phyloP scores from a whole-genome alignment of 37 sponge, comb jelly and placozoan genomes.

The Spongilla lacustris region DNA sequence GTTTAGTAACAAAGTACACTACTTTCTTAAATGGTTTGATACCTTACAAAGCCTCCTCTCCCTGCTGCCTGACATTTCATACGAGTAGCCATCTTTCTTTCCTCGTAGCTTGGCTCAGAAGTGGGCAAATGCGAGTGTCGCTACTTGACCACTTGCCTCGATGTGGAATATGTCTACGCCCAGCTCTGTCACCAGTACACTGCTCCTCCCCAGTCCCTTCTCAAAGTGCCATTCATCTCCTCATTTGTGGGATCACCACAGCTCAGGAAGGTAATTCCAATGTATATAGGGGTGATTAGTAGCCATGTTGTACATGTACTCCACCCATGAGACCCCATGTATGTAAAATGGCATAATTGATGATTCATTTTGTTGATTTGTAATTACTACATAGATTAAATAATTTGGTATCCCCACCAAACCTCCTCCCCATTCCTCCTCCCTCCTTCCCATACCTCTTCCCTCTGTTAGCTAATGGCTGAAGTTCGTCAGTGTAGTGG shows the following conservation, averaged over 20 bases:
- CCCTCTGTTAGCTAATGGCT: conserved; percentile 52
- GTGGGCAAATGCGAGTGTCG: conserved; percentile 74
- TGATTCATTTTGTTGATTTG: background rate
- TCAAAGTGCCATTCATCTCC: conserved; percentile 56
- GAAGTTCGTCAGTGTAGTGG: conserved; percentile 37
- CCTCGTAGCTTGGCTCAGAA: conserved; percentile 53
- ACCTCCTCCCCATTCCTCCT: background rate
- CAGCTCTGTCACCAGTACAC: conserved; percentile 70
- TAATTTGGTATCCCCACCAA: background rate
- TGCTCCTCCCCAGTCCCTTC: conserved; percentile 56
- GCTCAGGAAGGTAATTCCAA: conserved; percentile 75
- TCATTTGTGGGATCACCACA: conserved; percentile 76
- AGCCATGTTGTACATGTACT: too few relatives aligned
- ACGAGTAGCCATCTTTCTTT: background rate
- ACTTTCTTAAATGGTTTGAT: too few relatives aligned
- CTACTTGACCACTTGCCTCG: conserved; percentile 67
- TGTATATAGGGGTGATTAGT: too few relatives aligned
- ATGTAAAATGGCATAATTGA: background rate
- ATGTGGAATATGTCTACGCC: conserved; percentile 81
- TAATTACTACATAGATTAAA: background rate
- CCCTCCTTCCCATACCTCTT: background rate
- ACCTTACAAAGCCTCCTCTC: background rate
- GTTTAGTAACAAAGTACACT: background rate
- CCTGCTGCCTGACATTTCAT: background rate
- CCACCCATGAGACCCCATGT: background rate